Evolutionary conservation across 2,888 invertebrate species (phyloP).

Genomic region (Acanthacorydalis orientalis): DNA sequence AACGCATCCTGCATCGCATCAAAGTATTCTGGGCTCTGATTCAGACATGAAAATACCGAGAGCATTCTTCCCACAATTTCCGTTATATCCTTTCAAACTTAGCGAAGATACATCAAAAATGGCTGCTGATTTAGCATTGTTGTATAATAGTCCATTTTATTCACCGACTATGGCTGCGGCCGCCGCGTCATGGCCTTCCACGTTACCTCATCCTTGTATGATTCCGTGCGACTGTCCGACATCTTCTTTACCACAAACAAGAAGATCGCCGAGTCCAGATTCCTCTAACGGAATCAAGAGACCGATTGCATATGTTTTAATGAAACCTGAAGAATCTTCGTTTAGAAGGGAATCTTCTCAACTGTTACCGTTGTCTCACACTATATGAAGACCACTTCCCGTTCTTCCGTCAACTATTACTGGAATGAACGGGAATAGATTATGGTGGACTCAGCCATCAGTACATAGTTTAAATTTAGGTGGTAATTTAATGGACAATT

Average conservation of each 20-base stretch:
- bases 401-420: slow-evolving; percentile 56
- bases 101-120: slow-evolving; percentile 36
- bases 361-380: slow-evolving; percentile 32
- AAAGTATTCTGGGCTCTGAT: slow-evolving; percentile 31
- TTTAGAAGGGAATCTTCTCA: slow-evolving; percentile 29
- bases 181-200: slow-evolving; percentile 23
- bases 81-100: slow-evolving; percentile 47
- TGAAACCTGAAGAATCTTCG: slow-evolving; percentile 33
- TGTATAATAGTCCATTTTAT: slow-evolving; percentile 38
- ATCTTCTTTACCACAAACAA: slow-evolving; percentile 14
- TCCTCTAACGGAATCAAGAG: slow-evolving; percentile 22
- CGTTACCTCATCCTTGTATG: slow-evolving; percentile 22
- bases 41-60: slow-evolving; percentile 49
- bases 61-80: slow-evolving; percentile 51
- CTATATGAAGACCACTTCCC: slow-evolving; percentile 76
- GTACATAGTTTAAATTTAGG: neutral
- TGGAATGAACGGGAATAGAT: slow-evolving; percentile 11
- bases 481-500: neutral
- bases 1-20: slow-evolving; percentile 30
- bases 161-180: slow-evolving; percentile 28
- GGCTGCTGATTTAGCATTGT: slow-evolving; percentile 51
- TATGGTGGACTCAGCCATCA: slow-evolving; percentile 1
- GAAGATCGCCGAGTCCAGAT: slow-evolving; percentile 18
- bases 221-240: slow-evolving; percentile 31
- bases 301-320: slow-evolving; percentile 43